Base-by-base conservation (phyloP, 1,140 invertebrate genomes). In the Pseudomyrmex gracilis region DNA sequence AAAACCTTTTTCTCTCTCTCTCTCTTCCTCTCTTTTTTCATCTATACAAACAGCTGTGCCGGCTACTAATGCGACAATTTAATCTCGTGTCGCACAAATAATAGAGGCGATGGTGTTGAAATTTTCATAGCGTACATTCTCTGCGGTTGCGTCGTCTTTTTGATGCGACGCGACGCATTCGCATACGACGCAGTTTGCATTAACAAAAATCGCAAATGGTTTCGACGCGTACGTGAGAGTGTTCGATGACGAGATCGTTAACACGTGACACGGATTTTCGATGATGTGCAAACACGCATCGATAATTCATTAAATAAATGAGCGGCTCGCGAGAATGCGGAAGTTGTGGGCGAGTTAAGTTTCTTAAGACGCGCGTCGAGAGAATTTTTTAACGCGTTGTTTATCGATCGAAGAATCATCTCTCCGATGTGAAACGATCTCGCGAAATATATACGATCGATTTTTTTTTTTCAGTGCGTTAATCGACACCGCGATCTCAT, bases 221-320 rank as follows among this genome's bases (percentile, higher is more conserved):
- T 57, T 68, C 12, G 49, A 55, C 43, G 74, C 13, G 20, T 7
- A 78, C 76, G 76, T 70, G 76, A 80, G 76, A 15, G 66, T 58
- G 12, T 71, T 71, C 10, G 4, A 17, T 22, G 66, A 80, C 8
- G 76, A 80, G 22, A 24, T 12, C 17, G 17, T 1, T 7, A 10
- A 57, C 9, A 24, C 76, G 76, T 80, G 76, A 80, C 53, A 47
- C 20, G 43, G 45, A 10, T 80, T 34, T 49, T 60, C 24, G 17
- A 80, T 49, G 24, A 45, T 53, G 60, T 45, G 12, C n/a, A 51
- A 9, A 49, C 24, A n/a, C 15, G 63, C 51, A 24, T 58, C 53
- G 76, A 8, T n/a, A 43, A 58, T 71, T 58, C 66, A 60, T 80
- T 80, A 80, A 34, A 77, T 20, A 77, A 77, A 80, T 58, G 5